These are phyloP conservation scores for Calliopsis andreniformis DNA, from an alignment of 1,140 invertebrate species.

Conservation along the genomic window DNA sequence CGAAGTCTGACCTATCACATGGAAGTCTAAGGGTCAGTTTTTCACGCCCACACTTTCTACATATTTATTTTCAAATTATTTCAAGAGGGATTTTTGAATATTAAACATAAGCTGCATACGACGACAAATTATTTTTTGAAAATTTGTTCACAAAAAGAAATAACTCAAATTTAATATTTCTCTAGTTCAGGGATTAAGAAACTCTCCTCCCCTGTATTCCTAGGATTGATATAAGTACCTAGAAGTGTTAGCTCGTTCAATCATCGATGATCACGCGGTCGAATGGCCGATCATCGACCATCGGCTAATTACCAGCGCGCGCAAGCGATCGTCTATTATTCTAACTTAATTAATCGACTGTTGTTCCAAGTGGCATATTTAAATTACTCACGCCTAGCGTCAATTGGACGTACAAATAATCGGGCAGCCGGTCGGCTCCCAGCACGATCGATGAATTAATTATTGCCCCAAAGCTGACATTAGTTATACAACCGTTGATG, in stretches of 20 bases:
- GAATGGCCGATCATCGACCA: neutral
- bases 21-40: too few relatives aligned
- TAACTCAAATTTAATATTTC: too few relatives aligned
- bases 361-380: neutral
- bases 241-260: neutral
- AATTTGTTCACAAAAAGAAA: too few relatives aligned
- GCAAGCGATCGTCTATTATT: neutral
- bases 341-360: constrained; percentile 7
- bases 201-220: too few relatives aligned
- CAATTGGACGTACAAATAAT: constrained; percentile 10
- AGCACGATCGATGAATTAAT: constrained; percentile 15
- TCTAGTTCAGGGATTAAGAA: too few relatives aligned
- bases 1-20: too few relatives aligned
- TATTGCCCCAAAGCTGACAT: constrained; percentile 1
- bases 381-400: constrained; percentile 7
- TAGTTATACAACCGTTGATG: constrained; percentile 6
- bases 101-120: too few relatives aligned
- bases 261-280: neutral
- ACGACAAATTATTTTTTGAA: too few relatives aligned
- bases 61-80: too few relatives aligned
- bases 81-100: too few relatives aligned
- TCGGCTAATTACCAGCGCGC: neutral
- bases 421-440: neutral
- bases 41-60: too few relatives aligned
- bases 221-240: too few relatives aligned